Conservation (phyloP, 2,888 invertebrate species). For the Diachrysia chrysitis region DNA sequence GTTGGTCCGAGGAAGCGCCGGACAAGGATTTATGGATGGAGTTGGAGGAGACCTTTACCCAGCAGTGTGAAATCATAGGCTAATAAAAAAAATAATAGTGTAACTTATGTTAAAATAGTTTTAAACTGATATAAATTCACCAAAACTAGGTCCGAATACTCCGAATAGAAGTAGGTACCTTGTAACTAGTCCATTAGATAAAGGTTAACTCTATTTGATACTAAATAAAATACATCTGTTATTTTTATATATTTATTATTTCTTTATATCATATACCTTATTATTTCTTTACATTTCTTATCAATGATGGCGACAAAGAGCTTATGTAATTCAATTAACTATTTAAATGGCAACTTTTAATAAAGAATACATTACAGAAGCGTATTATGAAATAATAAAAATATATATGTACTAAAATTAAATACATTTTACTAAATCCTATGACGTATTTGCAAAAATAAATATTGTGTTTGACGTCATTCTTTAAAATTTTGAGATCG, state of each 20-base stretch:
- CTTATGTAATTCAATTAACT: slow-evolving; percentile 39
- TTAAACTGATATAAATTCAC: too few species aligned
- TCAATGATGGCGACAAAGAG: slow-evolving; percentile 29
- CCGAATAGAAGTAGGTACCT: not conserved
- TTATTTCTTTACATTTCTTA: slow-evolving; percentile 50
- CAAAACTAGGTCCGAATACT: too few species aligned
- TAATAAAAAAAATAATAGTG: too few species aligned
- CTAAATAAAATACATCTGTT: slow-evolving; percentile 15
- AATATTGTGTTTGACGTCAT: slow-evolving; percentile 64
- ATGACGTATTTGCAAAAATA: slow-evolving; percentile 63
- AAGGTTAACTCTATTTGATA: not conserved
- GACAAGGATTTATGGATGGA: too few species aligned
- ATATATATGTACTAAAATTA: slow-evolving; percentile 50
- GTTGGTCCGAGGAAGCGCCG: too few species aligned
- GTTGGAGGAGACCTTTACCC: too few species aligned
- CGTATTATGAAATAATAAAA: slow-evolving; percentile 57
- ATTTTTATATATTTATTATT: slow-evolving; percentile 51
- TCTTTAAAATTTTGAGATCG: slow-evolving; percentile 80
- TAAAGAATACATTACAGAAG: slow-evolving; percentile 61
- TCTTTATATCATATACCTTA: slow-evolving; percentile 52
- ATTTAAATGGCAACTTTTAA: slow-evolving; percentile 47
- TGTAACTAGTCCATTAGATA: not conserved
- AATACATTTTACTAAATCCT: slow-evolving; percentile 48
- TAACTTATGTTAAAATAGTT: too few species aligned
- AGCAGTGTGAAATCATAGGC: too few species aligned